Evolutionary conservation across 2,113 vertebrate genomes (phyloP), one percentile per base, ranked within the genome.

Genomic region (Notarius lentiginosus): DNA sequence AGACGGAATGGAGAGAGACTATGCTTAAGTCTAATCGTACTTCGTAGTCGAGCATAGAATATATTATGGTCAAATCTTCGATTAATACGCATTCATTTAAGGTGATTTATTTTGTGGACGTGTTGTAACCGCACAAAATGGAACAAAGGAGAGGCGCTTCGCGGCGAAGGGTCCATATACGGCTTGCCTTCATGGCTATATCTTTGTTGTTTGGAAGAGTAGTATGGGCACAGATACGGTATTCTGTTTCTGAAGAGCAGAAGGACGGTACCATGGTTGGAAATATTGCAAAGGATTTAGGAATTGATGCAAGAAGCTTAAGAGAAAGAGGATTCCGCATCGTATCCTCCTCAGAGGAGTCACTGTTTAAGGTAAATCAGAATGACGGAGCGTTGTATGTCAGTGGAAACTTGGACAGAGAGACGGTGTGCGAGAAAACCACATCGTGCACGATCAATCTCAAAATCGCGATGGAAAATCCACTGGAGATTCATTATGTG

Each of bases 401-500:
- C 30, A 90, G 87, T n/a, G 79, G 88, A 47, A 89, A 88, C 41
- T 83, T 92, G 63, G 92, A 93, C 68, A 63, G 92, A 79, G 92
- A 93, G 41, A 72, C 47, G 17, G 73, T 91, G 30, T 93, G 92
- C 14, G 90, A 91, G 7, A 86, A 87, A 47, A 85, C 41, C 47
- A 66, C 30, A 10, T 72, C 84, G 41, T 93, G 92, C 77, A 81
- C 91, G 27, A 81, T 93, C 4, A 88, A 83, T 88, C 84, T 94
- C 5, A 81, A 88, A 89, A 84, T 88, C 0, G 61, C 84, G 1
- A 58, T 94, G 20, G 94, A 95, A 88, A 92, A 93, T 82, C 94
- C 94, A 0, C 89, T 95, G 0, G 94, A 94, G 47, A 91, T 94
- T 4, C 92, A 94, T 61, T 93, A 92, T 73, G 90, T 93, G 2